These are phyloP conservation scores for Semaprochilodus insignis DNA, from an alignment of 2,797 vertebrate genomes.

Conservation along the genomic window DNA sequence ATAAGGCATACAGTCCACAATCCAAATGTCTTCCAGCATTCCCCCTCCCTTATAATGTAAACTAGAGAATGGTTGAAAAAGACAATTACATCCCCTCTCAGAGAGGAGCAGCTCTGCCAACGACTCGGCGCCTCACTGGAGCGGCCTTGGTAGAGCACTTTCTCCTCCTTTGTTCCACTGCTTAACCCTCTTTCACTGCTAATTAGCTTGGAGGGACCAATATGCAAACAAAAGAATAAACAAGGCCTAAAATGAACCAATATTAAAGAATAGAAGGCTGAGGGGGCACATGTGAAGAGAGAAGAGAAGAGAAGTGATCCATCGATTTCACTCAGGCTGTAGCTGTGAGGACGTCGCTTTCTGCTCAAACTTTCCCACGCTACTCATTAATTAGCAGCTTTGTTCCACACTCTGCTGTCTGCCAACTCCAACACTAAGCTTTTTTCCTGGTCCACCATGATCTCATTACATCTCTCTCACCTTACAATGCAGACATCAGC, in stretches of 20 bases:
- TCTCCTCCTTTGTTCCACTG: constrained; percentile 23
- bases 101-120: background rate
- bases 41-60: background rate
- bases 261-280: constrained; percentile 24
- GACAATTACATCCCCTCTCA: background rate
- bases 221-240: constrained; percentile 41
- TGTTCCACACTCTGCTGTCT: constrained; percentile 16
- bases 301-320: constrained; percentile 22
- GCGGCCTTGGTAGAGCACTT: constrained; percentile 12
- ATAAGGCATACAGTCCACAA: background rate
- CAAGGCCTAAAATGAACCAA: constrained; percentile 26
- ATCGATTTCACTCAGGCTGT: constrained; percentile 1
- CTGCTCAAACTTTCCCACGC: constrained; percentile 35
- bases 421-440: constrained; percentile 17
- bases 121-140: constrained; percentile 18
- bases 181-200: constrained; percentile 15
- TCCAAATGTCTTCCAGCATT: background rate
- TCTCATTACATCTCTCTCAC: constrained; percentile 18
- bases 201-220: constrained; percentile 46
- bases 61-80: background rate
- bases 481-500: background rate
- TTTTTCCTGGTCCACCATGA: constrained; percentile 3
- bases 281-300: constrained; percentile 30
- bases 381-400: constrained; percentile 49
- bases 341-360: background rate